A percentile compares a stretch with the other conserved stretches of the same genome.
Evolutionary conservation across 2,888 invertebrate species (phyloP).

Genomic region (Microplitis manilae): DNA sequence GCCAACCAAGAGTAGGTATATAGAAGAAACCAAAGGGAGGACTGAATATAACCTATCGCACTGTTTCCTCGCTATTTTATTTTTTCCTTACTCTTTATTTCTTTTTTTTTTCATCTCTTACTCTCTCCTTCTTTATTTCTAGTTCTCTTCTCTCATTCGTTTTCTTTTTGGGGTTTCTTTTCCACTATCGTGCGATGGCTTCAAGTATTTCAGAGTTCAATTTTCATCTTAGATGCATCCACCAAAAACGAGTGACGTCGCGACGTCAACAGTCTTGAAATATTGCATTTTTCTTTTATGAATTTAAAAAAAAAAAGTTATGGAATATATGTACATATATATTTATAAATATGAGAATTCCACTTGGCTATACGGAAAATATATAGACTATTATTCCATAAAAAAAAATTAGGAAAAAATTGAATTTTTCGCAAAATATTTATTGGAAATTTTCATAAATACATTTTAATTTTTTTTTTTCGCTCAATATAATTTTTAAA

Average conservation of each 20-base stretch:
- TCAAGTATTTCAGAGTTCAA: constrained; percentile 35
- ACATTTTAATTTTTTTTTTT: too few species aligned
- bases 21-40: background rate
- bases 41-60: background rate
- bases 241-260: background rate
- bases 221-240: constrained; percentile 38
- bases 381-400: too few species aligned
- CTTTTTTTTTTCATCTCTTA: background rate
- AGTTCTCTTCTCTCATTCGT: background rate
- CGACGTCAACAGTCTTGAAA: constrained; percentile 9
- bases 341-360: too few species aligned
- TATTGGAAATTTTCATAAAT: too few species aligned
- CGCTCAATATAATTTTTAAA: too few species aligned
- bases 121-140: background rate
- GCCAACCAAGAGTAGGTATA: constrained; percentile 12
- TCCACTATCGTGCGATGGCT: constrained; percentile 26
- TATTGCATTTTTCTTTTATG: constrained; percentile 36
- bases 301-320: background rate
- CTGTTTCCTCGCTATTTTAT: constrained; percentile 26
- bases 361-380: too few species aligned
- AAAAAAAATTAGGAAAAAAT: too few species aligned
- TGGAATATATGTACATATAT: background rate
- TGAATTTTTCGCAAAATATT: too few species aligned
- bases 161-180: background rate
- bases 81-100: background rate